Evolutionary conservation across 2,888 invertebrate species (phyloP), one percentile per base, ranked within the genome.

Genomic region (Camptogramma bilineatum): DNA sequence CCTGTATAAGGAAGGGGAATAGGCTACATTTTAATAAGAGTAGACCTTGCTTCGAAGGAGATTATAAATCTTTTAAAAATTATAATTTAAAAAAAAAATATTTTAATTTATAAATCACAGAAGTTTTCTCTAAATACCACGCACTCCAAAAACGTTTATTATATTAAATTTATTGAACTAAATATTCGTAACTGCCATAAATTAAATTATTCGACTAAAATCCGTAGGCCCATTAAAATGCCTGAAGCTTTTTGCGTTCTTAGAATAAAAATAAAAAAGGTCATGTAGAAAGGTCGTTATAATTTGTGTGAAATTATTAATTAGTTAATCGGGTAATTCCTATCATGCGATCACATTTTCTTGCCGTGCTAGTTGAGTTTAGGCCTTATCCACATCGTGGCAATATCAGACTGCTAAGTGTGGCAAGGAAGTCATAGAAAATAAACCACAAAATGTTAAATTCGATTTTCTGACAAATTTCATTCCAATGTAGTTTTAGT

Each of bases 281-380:
- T 66, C 61, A 66, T 58, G 54, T 55, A 57, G 42, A 39, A 54
- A 66, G 66, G 77, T 78, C 73, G 70, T 77, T 77, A 82, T 87
- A 88, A 88, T 88, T 89, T 88, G 87, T 89, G 88, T 89, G 86
- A 88, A 88, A 89, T 88, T 87, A 85, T 81, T 87, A 88, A 89
- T 88, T 88, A 86, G 80, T 75, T 83, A 84, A 85, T 87, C 84
- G 78, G 79, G 80, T 84, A 80, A 81, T 69, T 63, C 64, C 73
- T 82, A 85, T 85, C 85, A 70, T 62, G 47, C 18, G 57, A 82
- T 84, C 79, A 66, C 63, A 52, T 70, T 69, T 66, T 64, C 61
- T 48, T 59, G 61, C 50, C 62, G 69, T 57, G 64, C 64, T 42
- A 10, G 44, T 21, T 18, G 34, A 17, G 31, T 34, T 44, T 44